Base-by-base conservation (phyloP, 2,888 invertebrate species). In the Temnothorax ravouxi region DNA sequence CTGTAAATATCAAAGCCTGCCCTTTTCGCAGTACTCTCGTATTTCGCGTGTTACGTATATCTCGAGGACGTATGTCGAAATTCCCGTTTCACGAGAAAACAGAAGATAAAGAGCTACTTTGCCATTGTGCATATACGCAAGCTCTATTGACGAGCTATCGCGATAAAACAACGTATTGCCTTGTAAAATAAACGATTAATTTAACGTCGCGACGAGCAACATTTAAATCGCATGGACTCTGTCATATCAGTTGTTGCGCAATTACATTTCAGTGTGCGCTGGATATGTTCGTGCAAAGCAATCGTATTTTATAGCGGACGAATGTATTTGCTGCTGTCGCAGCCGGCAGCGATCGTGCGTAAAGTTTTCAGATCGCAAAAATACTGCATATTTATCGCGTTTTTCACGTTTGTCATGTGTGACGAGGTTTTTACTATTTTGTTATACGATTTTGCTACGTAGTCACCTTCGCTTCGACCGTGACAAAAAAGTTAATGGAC, bases 371-470 rank as follows among this genome's bases (percentile, higher is more conserved):
- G 18, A 72, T 80, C 38, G 25, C 25, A 47, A 44, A 44, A 79
- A 38, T 18, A 13, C 29, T 29, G 29, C 29, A 29, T 29, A 29
- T 34, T 72, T 6, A 52, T 3, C 34, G 34, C 34, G 15, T 21
- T 69, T 59, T 44, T n/a, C 13, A 21, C 8, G 18, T 15, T 15
- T 21, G 38, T 6, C 5, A 21, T 21, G 3, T 47, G 29, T 54
- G 52, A 64, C 74, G 50, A 21, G 18, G 18, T 9, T 54, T 21
- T 54, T 21, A 9, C 52, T 21, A n/a, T 52, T 52, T 47, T 47
- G 13, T 15, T 15, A 50, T 15, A 50, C 88, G 88, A 90, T 90
- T 71, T 74, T 66, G 54, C 62, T 69, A 85, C 87, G 86, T n/a
- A n/a, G n/a, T n/a, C 88, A 88, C 52, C 50, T 86, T 62, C 61